Base-by-base conservation (phyloP, 2,113 vertebrate species). In the Austrofundulus limnaeus region DNA sequence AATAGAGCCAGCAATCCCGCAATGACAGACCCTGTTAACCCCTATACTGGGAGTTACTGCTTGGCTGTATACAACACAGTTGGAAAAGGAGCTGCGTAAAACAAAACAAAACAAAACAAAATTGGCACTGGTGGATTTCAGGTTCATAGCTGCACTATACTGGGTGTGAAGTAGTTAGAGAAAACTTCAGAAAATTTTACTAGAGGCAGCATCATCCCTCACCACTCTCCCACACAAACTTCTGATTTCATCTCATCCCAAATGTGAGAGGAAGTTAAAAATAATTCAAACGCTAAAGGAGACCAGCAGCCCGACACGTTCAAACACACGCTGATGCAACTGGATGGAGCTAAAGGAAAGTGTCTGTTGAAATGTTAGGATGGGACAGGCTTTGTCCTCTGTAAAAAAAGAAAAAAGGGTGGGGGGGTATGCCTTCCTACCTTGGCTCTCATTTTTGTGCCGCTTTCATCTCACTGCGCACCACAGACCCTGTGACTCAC, bases 1-100 rank as follows among this genome's bases (percentile, higher is more conserved):
- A 91, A 92, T 90, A 83, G 88, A 85, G 66, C 79, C 80, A 87
- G 56, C 72, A 83, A 89, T 86, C 77, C 89, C 61, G 83, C 80
- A 72, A 72, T 66, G 85, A 78, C 67, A 69, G 70, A 79, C 61
- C 80, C 72, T 42, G 78, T 77, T 84, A 83, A 84, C 86, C 87
- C 76, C 70, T 46, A 47, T 65, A 51, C 61, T 52, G 39, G 5
- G 41, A 83, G 66, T 56, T 64, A 66, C 17, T 66, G 51, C 58
- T 38, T 49, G 48, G 65, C 38, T 37, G 49, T 61, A 62, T 42
- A 52, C 50, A 71, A 62, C 61, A 56, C 49, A 43, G 54, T 68
- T 50, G 59, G 46, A 69, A 41, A 71, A 55, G 46, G 58, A 50
- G 43, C 52, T 39, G 54, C 9, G 10, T 31, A n/a, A 50, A 70